Evolutionary conservation across 37 sponge, comb jelly and placozoan genomes (phyloP), one percentile per base, ranked within the genome.

Genomic region (Spongia lamella): DNA sequence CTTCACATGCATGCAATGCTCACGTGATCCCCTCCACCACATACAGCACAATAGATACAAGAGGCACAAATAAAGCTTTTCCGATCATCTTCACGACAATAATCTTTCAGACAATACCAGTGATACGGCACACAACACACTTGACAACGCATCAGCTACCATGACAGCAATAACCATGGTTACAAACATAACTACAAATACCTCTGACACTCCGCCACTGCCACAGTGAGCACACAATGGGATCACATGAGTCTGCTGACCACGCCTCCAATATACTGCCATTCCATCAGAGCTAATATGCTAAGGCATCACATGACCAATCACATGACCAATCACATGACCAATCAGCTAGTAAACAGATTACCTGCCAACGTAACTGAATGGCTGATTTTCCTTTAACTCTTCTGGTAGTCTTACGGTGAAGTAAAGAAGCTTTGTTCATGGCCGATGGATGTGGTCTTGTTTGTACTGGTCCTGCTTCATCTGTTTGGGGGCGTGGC

Each of bases 61-160:
- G 54, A 39, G 2, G 64, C 47, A 53, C 90, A 89, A 72, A 68
- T 76, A 49, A 70, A 89, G 54, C 47, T 36, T 9, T 24, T 24
- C 51, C 35, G 52, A 3, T 17, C 20, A 3, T 31, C 71, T 25
- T n/a, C 27, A 25, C 30, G 17, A 43, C 47, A 43, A 43, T 43
- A 43, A 27, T 66, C 72, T 2, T 26, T 76, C 36, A 34, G 82
- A 77, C 90, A 89, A 53, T 76, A 89, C 66, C 58, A 49, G 62
- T 89, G 90, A 47, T 71, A 89, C 19, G 62, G 43, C 27, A 76
- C 68, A 34, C 86, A 84, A 63, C 90, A 89, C 36, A 84, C 68
- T 9, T 38, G 16, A 76, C 90, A 89, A 0, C 33, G 36, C 58
- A 89, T 20, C 70, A 89, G 43, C 72, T 72, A 67, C 1, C 53